Evolutionary conservation across 2,797 vertebrate genomes (phyloP).

Genomic region (Carduelis carduelis): DNA sequence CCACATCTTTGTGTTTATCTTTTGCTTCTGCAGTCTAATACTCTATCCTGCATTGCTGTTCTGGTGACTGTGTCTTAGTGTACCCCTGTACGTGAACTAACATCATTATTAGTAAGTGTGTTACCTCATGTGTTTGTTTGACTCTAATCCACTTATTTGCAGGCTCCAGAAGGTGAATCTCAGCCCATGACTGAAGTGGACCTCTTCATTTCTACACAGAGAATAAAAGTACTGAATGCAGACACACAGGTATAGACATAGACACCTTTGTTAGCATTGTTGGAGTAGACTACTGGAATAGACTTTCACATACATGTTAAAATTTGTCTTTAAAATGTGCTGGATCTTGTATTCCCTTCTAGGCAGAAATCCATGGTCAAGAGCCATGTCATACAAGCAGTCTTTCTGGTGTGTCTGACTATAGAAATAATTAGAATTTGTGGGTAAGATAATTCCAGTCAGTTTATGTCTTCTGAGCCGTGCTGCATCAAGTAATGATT

Average conservation of each 20-base stretch:
- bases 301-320: not conserved
- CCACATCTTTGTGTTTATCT: slow-evolving; percentile 51
- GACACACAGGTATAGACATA: slow-evolving; percentile 89
- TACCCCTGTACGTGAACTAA: slow-evolving; percentile 44
- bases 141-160: slow-evolving; percentile 9
- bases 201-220: slow-evolving; percentile 96
- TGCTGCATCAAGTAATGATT: not conserved
- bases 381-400: accelerated
- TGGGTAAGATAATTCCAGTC: not conserved
- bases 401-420: not conserved
- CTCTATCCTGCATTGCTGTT: slow-evolving; percentile 61
- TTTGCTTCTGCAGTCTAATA: slow-evolving; percentile 61
- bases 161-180: slow-evolving; percentile 88
- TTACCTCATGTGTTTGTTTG: not conserved
- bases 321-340: not conserved
- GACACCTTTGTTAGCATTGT: not conserved
- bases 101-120: not conserved
- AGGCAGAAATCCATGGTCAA: not conserved
- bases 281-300: not conserved
- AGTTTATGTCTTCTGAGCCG: not conserved
- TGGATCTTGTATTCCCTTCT: not conserved
- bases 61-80: slow-evolving; percentile 70
- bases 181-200: slow-evolving; percentile 91
- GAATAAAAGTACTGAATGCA: slow-evolving; percentile 97
- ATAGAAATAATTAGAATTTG: not conserved